Evolutionary conservation across 2,113 vertebrate genomes (phyloP), one percentile per base, ranked within the genome.

Genomic region (Spea multiplicata): DNA sequence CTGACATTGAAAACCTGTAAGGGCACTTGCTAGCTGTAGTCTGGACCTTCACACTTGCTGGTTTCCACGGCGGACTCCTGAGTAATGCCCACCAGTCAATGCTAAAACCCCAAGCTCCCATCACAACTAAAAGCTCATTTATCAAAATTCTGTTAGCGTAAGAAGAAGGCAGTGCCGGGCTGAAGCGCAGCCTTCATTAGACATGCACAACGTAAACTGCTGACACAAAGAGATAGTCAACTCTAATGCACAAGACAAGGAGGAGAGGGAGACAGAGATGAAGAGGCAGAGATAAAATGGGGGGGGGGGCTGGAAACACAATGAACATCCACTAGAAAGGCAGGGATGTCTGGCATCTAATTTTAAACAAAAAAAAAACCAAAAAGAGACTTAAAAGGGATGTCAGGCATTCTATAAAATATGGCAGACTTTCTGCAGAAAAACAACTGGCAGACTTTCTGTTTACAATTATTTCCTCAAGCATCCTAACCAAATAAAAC

Each of bases 121-220:
- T 87, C 84, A 82, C 0, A 6, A 88, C 83, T 83, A 88, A 82
- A 89, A 91, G 88, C 89, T 92, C 86, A 91, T 93, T 91, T 91
- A 92, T 91, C 83, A 86, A 87, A 86, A 90, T 90, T 93, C 88
- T 84, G 90, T 89, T 77, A 82, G 87, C 84, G 85, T 91, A 88
- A 91, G 86, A 85, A 82, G 84, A 91, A 87, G 87, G 88, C 83
- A 85, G 84, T 68, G 84, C 82, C 79, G 88, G 86, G 84, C 87
- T 70, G 77, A 84, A 87, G 85, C 48, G 55, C 82, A 86, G 82
- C 87, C 91, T 89, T 93, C 90, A 93, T 96, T 95, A 94, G 90
- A 91, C 89, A 95, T 94, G 93, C 93, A 93, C 90, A 91, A 94
- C 91, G 92, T 91, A 94, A 95, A 94, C 89, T 93, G 94, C 93